Conservation (phyloP, 2,888 invertebrate genomes). For the Glaucopsyche alexis region DNA sequence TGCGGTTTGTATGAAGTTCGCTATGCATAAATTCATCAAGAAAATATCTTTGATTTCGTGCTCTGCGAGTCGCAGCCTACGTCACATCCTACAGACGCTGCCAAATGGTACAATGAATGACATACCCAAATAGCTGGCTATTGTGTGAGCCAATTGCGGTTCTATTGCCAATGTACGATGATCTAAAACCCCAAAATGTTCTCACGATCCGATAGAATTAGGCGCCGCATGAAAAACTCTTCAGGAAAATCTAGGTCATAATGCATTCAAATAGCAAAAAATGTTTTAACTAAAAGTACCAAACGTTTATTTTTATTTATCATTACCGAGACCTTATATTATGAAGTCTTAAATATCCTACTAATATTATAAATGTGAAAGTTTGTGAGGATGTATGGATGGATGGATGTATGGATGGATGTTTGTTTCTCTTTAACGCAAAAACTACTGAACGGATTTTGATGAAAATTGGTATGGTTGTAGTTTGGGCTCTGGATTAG, state of each 20-base stretch:
- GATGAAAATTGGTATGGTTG: too few species aligned
- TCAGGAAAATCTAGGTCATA: slow-evolving; percentile 4
- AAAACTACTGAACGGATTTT: too few species aligned
- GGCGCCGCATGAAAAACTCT: slow-evolving; percentile 23
- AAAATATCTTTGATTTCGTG: slow-evolving; percentile 25
- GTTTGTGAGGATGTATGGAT: too few species aligned
- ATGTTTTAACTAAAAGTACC: not conserved
- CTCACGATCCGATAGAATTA: not conserved
- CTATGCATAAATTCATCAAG: slow-evolving; percentile 20
- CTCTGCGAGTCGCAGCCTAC: slow-evolving; percentile 42
- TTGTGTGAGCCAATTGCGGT: slow-evolving; percentile 19
- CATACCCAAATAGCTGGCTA: slow-evolving; percentile 29
- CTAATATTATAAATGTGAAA: too few species aligned
- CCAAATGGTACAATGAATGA: slow-evolving; percentile 57
- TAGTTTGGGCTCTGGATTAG: too few species aligned
- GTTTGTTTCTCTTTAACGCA: too few species aligned
- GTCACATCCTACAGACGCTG: slow-evolving; percentile 61
- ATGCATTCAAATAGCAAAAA: slow-evolving; percentile 4
- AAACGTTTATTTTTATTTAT: too few species aligned
- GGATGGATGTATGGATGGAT: too few species aligned
- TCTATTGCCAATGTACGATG: slow-evolving; percentile 18
- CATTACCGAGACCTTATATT: not conserved
- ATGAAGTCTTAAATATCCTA: not conserved
- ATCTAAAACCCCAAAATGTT: not conserved
- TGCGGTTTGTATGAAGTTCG: not conserved